These are phyloP conservation scores for Oryzias woworae DNA, from an alignment of 2,113 vertebrate genomes.

Conservation along the genomic window DNA sequence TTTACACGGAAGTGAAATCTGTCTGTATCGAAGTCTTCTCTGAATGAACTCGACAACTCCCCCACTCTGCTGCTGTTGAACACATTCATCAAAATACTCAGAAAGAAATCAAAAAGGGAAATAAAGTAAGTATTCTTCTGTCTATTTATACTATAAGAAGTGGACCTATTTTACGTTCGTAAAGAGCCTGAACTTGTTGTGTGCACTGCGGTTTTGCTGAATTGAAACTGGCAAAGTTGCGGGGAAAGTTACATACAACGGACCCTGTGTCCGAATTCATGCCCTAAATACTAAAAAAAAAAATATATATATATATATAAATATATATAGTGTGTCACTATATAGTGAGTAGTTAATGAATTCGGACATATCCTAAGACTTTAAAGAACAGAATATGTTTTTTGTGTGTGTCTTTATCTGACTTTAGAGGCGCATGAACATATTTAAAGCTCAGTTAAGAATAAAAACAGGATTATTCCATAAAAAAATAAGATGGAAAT, in stretches of 20 bases:
- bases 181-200: too few species aligned
- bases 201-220: too few species aligned
- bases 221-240: too few species aligned
- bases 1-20: slow-evolving; percentile 60
- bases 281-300: too few species aligned
- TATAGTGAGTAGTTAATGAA: too few species aligned
- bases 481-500: background rate
- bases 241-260: too few species aligned
- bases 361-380: too few species aligned
- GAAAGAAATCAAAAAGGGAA: background rate
- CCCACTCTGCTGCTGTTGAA: background rate
- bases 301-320: too few species aligned
- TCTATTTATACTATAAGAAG: background rate
- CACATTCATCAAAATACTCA: background rate
- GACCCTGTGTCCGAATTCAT: too few species aligned
- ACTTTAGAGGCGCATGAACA: background rate
- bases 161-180: background rate
- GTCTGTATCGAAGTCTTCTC: slow-evolving; percentile 20
- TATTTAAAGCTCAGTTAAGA: background rate
- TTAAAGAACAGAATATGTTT: too few species aligned
- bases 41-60: slow-evolving; percentile 12
- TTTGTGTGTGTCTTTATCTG: background rate
- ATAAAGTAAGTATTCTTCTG: background rate
- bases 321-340: too few species aligned
- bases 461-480: background rate